Evolutionary conservation across 2,888 invertebrate species (phyloP).

Genomic region (Asteroscopus sphinx): DNA sequence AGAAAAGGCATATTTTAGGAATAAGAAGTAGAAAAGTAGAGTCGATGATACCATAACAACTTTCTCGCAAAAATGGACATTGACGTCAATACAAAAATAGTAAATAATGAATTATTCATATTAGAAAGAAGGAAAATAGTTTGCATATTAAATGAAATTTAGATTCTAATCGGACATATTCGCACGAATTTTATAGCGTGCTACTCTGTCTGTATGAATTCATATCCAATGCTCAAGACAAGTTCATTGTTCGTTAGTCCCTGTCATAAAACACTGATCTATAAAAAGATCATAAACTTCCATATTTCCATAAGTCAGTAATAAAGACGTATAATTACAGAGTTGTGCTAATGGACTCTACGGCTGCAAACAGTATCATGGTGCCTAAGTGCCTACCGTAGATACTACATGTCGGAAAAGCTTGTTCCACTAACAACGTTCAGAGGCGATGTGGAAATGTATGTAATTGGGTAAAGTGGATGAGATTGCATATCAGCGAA

Average conservation of each 20-base stretch:
- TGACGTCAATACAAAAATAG: slow-evolving; percentile 11
- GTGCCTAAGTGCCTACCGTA: slow-evolving; percentile 1
- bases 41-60: neutral
- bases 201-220: neutral
- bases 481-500: slow-evolving; percentile 25
- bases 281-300: slow-evolving; percentile 25
- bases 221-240: neutral
- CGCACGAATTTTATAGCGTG: too few relatives aligned
- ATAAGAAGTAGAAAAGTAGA: neutral
- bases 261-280: slow-evolving; percentile 16
- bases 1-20: neutral
- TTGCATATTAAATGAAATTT: slow-evolving; percentile 1
- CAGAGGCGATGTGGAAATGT: slow-evolving; percentile 26
- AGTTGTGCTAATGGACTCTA: slow-evolving; percentile 25
- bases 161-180: slow-evolving; percentile 11
- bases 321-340: slow-evolving; percentile 33
- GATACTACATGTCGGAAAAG: slow-evolving; percentile 11
- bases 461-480: slow-evolving; percentile 46
- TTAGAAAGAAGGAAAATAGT: slow-evolving; percentile 19
- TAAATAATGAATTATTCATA: slow-evolving; percentile 24
- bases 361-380: slow-evolving; percentile 21
- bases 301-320: slow-evolving; percentile 19
- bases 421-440: slow-evolving; percentile 24
- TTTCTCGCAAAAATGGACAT: slow-evolving; percentile 7
- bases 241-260: neutral